phyloP scores from a whole-genome alignment of 2,888 invertebrate species.

The Gymnosoma rotundatum region DNA sequence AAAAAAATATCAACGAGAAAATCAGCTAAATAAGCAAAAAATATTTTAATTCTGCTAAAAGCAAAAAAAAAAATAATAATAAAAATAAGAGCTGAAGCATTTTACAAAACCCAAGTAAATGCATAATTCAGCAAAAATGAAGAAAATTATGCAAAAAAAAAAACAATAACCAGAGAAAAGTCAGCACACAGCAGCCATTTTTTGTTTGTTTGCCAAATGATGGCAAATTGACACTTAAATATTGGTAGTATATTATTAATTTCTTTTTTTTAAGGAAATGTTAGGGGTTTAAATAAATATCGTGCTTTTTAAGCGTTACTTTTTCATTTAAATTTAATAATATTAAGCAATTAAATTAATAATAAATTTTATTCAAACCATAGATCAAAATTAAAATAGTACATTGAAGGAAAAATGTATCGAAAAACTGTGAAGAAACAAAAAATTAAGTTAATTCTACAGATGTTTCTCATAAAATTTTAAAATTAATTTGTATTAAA shows the following conservation, averaged over 20 bases:
- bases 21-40: constrained; percentile 71
- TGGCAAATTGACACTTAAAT: constrained; percentile 69
- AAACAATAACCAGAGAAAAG: constrained; percentile 26
- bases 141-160: constrained; percentile 32
- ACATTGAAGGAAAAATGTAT: no score
- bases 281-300: constrained; percentile 23
- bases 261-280: constrained; percentile 16
- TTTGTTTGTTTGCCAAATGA: constrained; percentile 55
- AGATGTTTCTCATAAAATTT: no score
- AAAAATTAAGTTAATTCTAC: no score
- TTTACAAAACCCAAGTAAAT: constrained; percentile 66
- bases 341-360: no score
- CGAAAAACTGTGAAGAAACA: no score
- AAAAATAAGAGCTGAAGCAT: constrained; percentile 12
- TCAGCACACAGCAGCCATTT: constrained; percentile 37
- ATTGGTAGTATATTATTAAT: constrained; percentile 59
- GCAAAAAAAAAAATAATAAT: constrained; percentile 22
- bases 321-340: no score
- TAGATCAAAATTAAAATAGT: no score
- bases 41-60: constrained; percentile 67
- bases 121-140: constrained; percentile 72
- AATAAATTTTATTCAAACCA: no score
- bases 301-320: no score
- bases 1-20: constrained; percentile 58
- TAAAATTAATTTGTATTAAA: no score